These are phyloP conservation scores for Arctocebus calabarensis DNA, from an alignment of 2,797 vertebrate genomes.

Conservation along the genomic window DNA sequence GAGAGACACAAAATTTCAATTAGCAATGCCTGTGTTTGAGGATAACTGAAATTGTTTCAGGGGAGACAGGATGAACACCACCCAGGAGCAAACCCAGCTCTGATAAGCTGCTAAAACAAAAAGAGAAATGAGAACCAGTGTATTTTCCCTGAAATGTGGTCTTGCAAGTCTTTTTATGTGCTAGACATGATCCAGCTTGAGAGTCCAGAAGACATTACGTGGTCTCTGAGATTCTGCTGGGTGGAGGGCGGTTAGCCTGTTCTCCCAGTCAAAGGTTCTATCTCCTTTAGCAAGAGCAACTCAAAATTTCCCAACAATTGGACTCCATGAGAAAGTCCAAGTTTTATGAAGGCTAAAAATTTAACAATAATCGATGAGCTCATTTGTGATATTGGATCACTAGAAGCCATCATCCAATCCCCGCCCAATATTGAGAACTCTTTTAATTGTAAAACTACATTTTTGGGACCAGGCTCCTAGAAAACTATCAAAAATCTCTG, in stretches of 20 bases:
- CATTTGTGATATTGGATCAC: slow-evolving; percentile 25
- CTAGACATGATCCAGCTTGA: not conserved
- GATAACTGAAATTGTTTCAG: slow-evolving; percentile 6
- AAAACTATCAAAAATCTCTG: slow-evolving; percentile 57
- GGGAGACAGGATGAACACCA: not conserved
- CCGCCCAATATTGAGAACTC: slow-evolving; percentile 22
- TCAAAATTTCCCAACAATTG: slow-evolving; percentile 75
- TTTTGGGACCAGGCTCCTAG: not conserved
- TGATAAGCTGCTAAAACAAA: slow-evolving; percentile 30
- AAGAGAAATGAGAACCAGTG: slow-evolving; percentile 63
- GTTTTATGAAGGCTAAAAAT: not conserved
- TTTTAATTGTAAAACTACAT: slow-evolving; percentile 37
- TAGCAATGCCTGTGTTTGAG: slow-evolving; percentile 34
- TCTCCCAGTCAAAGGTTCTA: slow-evolving; percentile 68
- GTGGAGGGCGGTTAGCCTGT: slow-evolving; percentile 60
- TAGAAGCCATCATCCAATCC: slow-evolving; percentile 31
- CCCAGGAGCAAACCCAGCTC: not conserved
- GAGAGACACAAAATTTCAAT: slow-evolving; percentile 38
- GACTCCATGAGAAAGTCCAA: slow-evolving; percentile 43
- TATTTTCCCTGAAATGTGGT: not conserved
- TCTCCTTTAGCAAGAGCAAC: slow-evolving; percentile 73
- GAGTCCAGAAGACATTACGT: slow-evolving; percentile 58
- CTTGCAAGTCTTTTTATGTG: slow-evolving; percentile 26
- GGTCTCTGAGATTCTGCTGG: slow-evolving; percentile 55
- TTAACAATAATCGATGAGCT: slow-evolving; percentile 36